phyloP scores from a whole-genome alignment of 92 coral and sea anemone species.

The Epizoanthus illoricatus region DNA sequence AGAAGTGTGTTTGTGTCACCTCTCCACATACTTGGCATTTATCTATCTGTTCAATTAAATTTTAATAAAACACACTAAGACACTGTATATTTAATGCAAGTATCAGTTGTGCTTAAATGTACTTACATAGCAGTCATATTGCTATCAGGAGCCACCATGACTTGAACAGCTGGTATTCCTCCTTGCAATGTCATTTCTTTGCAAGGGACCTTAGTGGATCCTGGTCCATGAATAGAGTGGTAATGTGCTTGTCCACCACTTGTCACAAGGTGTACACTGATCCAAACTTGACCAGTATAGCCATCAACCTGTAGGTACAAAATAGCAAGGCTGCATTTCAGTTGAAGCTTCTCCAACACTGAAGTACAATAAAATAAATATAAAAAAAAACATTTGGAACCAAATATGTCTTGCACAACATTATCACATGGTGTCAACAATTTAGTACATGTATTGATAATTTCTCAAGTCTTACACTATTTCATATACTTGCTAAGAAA shows the following conservation, averaged over 20 bases:
- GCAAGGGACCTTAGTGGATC: slow-evolving; percentile 97
- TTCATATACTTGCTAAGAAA: no score
- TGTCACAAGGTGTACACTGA: slow-evolving; percentile 87
- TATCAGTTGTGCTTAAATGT: background rate
- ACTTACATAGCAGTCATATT: slow-evolving; percentile 97
- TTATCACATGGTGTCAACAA: no score
- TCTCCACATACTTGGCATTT: no score
- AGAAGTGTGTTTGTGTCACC: no score
- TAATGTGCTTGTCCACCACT: slow-evolving; percentile 92
- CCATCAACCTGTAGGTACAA: slow-evolving; percentile 68
- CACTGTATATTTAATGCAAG: no score
- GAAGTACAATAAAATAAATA: slow-evolving; percentile 4
- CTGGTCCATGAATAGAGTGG: slow-evolving; percentile 98
- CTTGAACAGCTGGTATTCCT: slow-evolving; percentile 92
- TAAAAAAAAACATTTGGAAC: background rate
- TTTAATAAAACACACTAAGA: no score
- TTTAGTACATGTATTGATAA: background rate
- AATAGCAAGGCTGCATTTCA: background rate
- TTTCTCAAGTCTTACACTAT: background rate
- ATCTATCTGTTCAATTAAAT: no score
- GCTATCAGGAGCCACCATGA: slow-evolving; percentile 91
- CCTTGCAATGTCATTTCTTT: slow-evolving; percentile 81
- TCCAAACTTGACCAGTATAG: slow-evolving; percentile 84
- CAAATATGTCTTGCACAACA: background rate
- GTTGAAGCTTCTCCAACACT: background rate